A percentile compares a stretch with the other conserved stretches of the same genome.
Conservation (phyloP, 2,888 invertebrate genomes). For the Lypha dubia region DNA sequence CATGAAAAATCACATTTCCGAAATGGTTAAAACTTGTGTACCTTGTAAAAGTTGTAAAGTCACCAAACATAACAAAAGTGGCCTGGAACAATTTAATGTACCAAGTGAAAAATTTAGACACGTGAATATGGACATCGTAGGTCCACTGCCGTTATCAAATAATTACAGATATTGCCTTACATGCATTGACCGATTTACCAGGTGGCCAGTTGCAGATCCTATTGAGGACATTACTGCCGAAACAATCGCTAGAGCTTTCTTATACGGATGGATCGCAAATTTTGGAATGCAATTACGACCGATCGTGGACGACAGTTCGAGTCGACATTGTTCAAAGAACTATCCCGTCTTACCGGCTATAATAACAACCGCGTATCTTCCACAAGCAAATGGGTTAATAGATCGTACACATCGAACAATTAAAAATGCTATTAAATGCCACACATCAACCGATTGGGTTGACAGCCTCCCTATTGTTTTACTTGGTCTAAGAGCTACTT, state of each 20-base stretch:
- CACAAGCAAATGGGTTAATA: slow-evolving; percentile 68
- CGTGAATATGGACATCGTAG: too few species aligned
- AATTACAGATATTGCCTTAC: too few species aligned
- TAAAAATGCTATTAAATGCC: slow-evolving; percentile 62
- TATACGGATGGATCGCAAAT: slow-evolving; percentile 19
- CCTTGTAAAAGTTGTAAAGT: too few species aligned
- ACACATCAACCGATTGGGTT: slow-evolving; percentile 65
- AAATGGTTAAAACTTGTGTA: too few species aligned
- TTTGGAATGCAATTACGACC: slow-evolving; percentile 63
- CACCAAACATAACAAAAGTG: too few species aligned
- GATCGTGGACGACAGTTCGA: slow-evolving; percentile 70
- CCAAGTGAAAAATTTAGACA: too few species aligned
- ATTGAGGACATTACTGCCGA: slow-evolving; percentile 27
- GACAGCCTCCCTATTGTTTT: slow-evolving; percentile 45
- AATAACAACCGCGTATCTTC: slow-evolving; percentile 67
- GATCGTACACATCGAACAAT: slow-evolving; percentile 67
- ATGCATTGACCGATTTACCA: too few species aligned
- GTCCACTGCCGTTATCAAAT: too few species aligned
- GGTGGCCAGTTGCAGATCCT: slow-evolving; percentile 5
- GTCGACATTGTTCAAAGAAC: slow-evolving; percentile 53
- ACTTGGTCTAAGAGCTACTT: slow-evolving; percentile 42
- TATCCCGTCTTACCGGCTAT: slow-evolving; percentile 50
- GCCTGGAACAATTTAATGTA: too few species aligned
- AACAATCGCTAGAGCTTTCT: background rate
- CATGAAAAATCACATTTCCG: too few species aligned